phyloP scores from a whole-genome alignment of 1,140 invertebrate genomes.

The Trachelipus rathkii region DNA sequence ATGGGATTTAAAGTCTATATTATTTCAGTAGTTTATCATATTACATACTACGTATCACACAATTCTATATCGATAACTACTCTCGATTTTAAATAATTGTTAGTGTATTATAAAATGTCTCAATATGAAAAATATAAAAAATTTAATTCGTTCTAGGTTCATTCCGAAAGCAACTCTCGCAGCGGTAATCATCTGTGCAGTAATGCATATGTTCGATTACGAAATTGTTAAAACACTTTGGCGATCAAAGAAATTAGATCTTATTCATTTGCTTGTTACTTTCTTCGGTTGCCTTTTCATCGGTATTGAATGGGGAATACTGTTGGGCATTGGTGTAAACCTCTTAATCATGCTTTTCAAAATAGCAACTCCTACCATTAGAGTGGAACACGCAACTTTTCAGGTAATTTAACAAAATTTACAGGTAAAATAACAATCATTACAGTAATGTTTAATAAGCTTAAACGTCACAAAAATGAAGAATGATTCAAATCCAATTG shows the following conservation, averaged over 20 bases:
- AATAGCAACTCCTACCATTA: conserved; percentile 75
- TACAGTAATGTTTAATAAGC: too few species aligned
- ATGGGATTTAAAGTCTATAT: too few species aligned
- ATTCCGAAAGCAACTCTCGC: conserved; percentile 65
- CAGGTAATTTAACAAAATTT: conserved; percentile 15
- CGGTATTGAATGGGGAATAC: conserved; percentile 83
- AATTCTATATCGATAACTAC: too few species aligned
- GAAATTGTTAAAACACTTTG: conserved; percentile 80
- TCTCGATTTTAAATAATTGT: too few species aligned
- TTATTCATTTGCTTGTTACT: conserved; percentile 72
- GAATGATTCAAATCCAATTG: too few species aligned
- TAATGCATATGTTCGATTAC: conserved; percentile 87
- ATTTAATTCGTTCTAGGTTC: conserved; percentile 50
- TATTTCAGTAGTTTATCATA: too few species aligned
- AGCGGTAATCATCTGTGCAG: conserved; percentile 77
- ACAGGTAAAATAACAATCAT: too few species aligned
- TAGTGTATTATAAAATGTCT: too few species aligned
- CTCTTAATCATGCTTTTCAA: conserved; percentile 79
- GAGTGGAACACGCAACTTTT: conserved; percentile 50
- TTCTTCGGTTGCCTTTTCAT: conserved; percentile 74
- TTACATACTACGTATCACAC: too few species aligned
- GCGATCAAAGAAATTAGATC: conserved; percentile 60
- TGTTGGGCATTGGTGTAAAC: conserved; percentile 79
- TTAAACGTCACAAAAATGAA: too few species aligned
- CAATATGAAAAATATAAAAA: too few species aligned